Evolutionary conservation across 2,797 vertebrate species (phyloP).

Genomic region (Characodon lateralis): DNA sequence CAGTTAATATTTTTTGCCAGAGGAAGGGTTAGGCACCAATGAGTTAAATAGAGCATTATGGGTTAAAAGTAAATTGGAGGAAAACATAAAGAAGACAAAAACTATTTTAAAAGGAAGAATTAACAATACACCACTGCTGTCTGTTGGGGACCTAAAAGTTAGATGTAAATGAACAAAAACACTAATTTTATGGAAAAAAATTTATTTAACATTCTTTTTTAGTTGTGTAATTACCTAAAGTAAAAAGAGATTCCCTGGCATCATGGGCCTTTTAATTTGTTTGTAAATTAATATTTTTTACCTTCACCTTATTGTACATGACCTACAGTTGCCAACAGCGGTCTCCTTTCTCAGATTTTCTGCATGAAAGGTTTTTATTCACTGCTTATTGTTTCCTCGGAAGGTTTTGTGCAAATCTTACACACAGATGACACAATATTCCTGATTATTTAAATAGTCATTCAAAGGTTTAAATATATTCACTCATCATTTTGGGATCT

Average conservation of each 20-base stretch:
- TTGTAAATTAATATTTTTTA: too few relatives aligned
- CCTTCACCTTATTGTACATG: neutral
- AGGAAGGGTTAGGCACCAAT: too few relatives aligned
- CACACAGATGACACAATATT: neutral
- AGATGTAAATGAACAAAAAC: too few relatives aligned
- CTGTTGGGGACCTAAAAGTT: neutral
- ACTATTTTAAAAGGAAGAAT: neutral
- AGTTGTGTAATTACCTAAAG: too few relatives aligned
- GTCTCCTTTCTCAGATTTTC: neutral
- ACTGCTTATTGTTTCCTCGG: neutral
- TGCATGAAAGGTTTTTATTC: neutral
- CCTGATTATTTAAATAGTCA: neutral
- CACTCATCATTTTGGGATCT: conserved; percentile 36
- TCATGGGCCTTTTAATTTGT: too few relatives aligned
- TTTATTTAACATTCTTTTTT: too few relatives aligned
- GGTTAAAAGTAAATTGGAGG: neutral
- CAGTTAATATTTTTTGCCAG: too few relatives aligned
- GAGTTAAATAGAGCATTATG: too few relatives aligned
- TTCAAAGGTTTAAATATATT: conserved; percentile 16
- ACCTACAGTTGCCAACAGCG: neutral
- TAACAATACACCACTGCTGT: neutral
- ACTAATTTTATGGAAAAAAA: too few relatives aligned
- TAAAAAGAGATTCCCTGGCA: too few relatives aligned
- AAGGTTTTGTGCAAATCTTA: neutral
- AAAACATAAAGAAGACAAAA: neutral